Base-by-base conservation (phyloP, 2,888 invertebrate genomes). In the Gasteruption jaculator region DNA sequence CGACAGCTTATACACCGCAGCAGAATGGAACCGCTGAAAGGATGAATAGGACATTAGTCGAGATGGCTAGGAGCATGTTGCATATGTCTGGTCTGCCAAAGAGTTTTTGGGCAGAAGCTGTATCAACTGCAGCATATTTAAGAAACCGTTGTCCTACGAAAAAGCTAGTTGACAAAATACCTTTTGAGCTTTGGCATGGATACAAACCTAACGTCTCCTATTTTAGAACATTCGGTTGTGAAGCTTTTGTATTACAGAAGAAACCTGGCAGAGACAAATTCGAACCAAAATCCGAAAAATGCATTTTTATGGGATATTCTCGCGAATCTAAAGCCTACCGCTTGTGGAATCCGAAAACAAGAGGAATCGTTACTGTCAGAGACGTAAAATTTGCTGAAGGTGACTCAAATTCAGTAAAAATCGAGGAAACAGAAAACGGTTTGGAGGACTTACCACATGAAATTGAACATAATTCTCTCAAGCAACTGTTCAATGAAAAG, bases 291-390 rank as follows among this genome's bases (percentile, higher is more conserved):
- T 41, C 34, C 14, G 34, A 29, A 15, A 18, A 38, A 24, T 38
- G 48, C n/a, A 30, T 40, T 26, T 49, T 52, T 30, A 18, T 43
- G 11, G 47, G 49, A 15, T 51, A 50, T 16, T 46, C 45, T 10
- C 35, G 19, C 1, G 38, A 48, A 11, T 47, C 48, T 3, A 49
- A 50, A 24, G 46, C 46, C n/a, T 51, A 49, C 16, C 16, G 51
- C 1, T 35, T 51, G 1, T 46, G 37, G 38, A 26, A 40, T 20
- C 31, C 42, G n/a, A 24, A 16, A 34, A 21, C 42, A 11, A 45
- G 30, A 22, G 48, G 37, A 26, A 38, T 50, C 7, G n/a, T 39
- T 1, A 31, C 45, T 31, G 38, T 40, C 34, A 39, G 42, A 16
- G 46, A 50, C 15, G 48, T 46, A n/a, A 41, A 41, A 25, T 44